phyloP scores from a whole-genome alignment of 2,888 invertebrate species.

The Malachius bipustulatus region DNA sequence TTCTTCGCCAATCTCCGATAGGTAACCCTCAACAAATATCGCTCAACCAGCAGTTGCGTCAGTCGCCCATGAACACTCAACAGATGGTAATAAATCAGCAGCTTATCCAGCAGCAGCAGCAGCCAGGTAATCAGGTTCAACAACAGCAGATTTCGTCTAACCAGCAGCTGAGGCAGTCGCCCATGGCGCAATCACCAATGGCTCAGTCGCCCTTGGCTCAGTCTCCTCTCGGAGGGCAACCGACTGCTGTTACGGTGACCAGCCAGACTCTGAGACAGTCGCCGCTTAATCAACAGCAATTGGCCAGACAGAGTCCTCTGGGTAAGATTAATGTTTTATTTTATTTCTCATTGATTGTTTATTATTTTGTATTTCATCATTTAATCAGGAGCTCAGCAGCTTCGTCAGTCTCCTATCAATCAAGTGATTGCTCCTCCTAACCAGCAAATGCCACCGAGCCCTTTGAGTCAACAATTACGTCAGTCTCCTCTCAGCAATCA shows the following conservation, averaged over 20 bases:
- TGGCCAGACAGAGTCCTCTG: too few relatives aligned
- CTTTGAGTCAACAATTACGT: constrained; percentile 3
- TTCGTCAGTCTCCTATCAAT: neutral
- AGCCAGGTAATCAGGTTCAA: constrained; percentile 3
- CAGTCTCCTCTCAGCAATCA: neutral
- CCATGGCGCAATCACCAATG: neutral
- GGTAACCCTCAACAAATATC: neutral
- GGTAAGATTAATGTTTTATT: too few relatives aligned
- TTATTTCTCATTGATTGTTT: too few relatives aligned
- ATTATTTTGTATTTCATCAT: too few relatives aligned
- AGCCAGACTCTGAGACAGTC: constrained; percentile 1
- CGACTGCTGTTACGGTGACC: neutral
- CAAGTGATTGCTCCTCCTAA: too few relatives aligned
- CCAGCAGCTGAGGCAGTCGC: constrained; percentile 1
- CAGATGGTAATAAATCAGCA: constrained; percentile 12
- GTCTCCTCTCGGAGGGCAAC: neutral
- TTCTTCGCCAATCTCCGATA: neutral
- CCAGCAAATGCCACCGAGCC: constrained; percentile 2
- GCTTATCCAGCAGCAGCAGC: constrained; percentile 17
- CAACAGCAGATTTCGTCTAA: neutral
- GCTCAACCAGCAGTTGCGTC: neutral
- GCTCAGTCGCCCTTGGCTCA: neutral
- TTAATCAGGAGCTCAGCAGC: neutral
- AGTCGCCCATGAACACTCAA: constrained; percentile 9
- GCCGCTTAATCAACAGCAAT: neutral